Evolutionary conservation across 2,888 invertebrate genomes (phyloP), one percentile per base, ranked within the genome.

Genomic region (Abscondita cerata): DNA sequence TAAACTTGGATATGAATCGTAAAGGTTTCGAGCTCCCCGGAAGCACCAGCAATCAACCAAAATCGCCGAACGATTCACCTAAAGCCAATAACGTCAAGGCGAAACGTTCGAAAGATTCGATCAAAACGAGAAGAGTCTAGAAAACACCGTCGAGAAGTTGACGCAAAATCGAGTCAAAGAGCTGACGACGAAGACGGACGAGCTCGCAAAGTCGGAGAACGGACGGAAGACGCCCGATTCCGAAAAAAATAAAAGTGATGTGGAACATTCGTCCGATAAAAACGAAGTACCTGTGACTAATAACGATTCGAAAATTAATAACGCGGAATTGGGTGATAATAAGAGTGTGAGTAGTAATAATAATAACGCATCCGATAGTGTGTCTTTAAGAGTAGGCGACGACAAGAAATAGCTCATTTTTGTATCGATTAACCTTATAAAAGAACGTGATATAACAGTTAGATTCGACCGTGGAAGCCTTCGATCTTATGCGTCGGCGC

Each of bases 61-160:
- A 64, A 48, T 36, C 38, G 8, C 53, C 51, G 9, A 16, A 13
- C n/a, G 31, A n/a, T n/a, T 25, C 25, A 6, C 25, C 25, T 2
- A 25, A 25, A 34, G 34, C 40, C n/a, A n/a, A n/a, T n/a, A n/a
- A 25, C 25, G 25, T 15, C n/a, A 38, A 54, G 19, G 15, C 47
- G 31, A 75, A 72, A 62, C 44, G 57, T 33, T 25, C 57, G 0
- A 73, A 72, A 59, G 73, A 75, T 40, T 60, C 1, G 33, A 41
- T 9, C 78, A 78, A 66, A 72, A 62, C 52, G 80, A 79, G 40
- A 80, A 80, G 59, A 79, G 78, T 62, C 66, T 80, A 15, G 75
- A 78, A 65, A 79, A 74, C 18, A 74, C 79, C 0, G 74, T 80
- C 11, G 79, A 78, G 56, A 80, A 80, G 61, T 65, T 80, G 41